Conservation (phyloP, 2,888 invertebrate species). For the Diaperis boleti region DNA sequence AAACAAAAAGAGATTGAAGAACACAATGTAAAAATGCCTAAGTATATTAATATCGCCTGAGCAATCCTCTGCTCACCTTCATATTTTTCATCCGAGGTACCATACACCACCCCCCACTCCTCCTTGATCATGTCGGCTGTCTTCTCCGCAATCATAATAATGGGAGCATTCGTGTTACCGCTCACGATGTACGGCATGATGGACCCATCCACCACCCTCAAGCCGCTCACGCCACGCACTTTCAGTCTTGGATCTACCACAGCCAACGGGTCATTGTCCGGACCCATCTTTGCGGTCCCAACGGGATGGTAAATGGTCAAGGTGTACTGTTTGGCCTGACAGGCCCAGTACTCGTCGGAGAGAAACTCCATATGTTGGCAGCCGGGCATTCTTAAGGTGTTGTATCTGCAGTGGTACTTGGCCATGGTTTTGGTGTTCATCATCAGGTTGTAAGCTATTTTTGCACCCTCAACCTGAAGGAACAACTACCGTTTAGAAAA, state of each 20-base stretch:
- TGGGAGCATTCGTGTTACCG: conserved; percentile 77
- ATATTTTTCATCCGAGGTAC: too few relatives aligned
- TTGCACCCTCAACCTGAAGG: conserved; percentile 70
- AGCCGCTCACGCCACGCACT: conserved; percentile 70
- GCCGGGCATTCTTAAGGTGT: conserved; percentile 60
- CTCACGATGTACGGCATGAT: conserved; percentile 73
- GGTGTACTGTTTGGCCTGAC: conserved; percentile 59
- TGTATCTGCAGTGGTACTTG: conserved; percentile 68
- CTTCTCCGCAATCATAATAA: conserved; percentile 79
- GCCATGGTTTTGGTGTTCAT: neutral
- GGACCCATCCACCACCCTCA: conserved; percentile 76
- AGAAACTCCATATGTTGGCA: conserved; percentile 63
- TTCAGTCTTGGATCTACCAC: conserved; percentile 76
- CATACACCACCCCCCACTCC: conserved; percentile 62
- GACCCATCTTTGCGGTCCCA: conserved; percentile 77
- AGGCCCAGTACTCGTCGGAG: conserved; percentile 67
- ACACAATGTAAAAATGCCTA: too few relatives aligned
- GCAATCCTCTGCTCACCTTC: too few relatives aligned
- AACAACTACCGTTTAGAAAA: too few relatives aligned
- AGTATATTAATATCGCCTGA: too few relatives aligned
- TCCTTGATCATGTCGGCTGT: conserved; percentile 73
- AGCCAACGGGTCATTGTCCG: conserved; percentile 67
- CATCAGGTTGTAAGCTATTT: too few relatives aligned
- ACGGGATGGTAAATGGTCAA: conserved; percentile 49
- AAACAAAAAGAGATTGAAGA: too few relatives aligned